Base-by-base conservation (phyloP, 2,888 invertebrate species). In the Phyllotreta striolata region DNA sequence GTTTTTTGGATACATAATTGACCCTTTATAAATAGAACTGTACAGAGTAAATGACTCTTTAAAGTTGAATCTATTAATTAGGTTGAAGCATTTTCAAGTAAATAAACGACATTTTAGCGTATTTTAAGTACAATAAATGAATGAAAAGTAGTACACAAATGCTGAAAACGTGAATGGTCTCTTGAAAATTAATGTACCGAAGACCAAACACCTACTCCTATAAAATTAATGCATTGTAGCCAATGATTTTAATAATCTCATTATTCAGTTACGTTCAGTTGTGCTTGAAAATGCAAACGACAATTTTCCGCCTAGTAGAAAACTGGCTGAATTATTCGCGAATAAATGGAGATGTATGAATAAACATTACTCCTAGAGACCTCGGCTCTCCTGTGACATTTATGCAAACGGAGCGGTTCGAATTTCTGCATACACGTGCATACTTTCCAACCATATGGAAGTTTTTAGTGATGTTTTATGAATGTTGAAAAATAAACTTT, bases 231-330 rank as follows among this genome's bases (percentile, higher is more conserved):
- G n/a, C 34, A 10, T 47, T 34, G 47, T 34, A 14, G 24, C 14
- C 14, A 47, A 47, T 47, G 47, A 47, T 47, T 47, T 47, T 47
- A 47, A 47, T 47, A 12, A 47, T 47, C 47, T 14, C 12, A 14
- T 47, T 47, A 47, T 14, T 47, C 14, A 47, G 47, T 47, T 47
- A 47, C 8, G 13, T 47, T 47, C 14, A 47, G 14, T 47, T 12
- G 13, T 47, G 47, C 14, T 47, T 47, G 14, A 47, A 47, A 47
- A 6, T 14, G 47, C 6, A 47, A 44, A 44, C 10, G 44, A 12
- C 14, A 44, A 44, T 44, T 44, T 44, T 44, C 44, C 7, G 14
- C 6, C 1, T 6, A 47, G 14, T 6, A 13, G 34, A 47, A 13
- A 47, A 47, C 24, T 47, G 47, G 14, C 14, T 10, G n/a, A 47